Evolutionary conservation across 2,888 invertebrate genomes (phyloP).

Genomic region (Drosophila macrospina): DNA sequence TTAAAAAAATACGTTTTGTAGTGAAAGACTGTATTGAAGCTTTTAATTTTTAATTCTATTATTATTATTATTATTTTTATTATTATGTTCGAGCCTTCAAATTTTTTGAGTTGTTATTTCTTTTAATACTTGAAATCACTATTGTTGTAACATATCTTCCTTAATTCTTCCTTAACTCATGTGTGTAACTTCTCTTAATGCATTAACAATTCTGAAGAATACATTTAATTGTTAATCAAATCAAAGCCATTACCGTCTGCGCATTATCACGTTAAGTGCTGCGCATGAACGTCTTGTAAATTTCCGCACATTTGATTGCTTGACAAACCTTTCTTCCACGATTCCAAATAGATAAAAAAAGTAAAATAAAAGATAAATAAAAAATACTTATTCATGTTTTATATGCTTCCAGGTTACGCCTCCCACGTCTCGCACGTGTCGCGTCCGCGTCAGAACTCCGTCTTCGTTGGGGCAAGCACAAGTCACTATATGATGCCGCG

Average conservation of each 20-base stretch:
- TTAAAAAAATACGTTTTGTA: too few relatives aligned
- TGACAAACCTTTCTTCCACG: slow-evolving; percentile 14
- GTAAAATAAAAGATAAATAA: too few relatives aligned
- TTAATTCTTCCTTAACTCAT: too few relatives aligned
- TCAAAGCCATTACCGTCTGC: background rate
- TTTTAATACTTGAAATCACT: too few relatives aligned
- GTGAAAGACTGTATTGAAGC: too few relatives aligned
- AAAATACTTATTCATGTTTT: background rate
- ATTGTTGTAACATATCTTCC: too few relatives aligned
- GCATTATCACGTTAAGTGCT: slow-evolving; percentile 1
- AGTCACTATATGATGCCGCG: slow-evolving; percentile 88
- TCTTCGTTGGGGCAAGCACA: slow-evolving; percentile 91
- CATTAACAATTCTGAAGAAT: too few relatives aligned
- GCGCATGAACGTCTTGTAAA: slow-evolving; percentile 19
- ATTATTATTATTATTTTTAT: too few relatives aligned
- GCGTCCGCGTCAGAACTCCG: slow-evolving; percentile 92
- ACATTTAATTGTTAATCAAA: background rate
- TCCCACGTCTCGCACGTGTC: slow-evolving; percentile 74
- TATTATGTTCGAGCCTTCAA: too few relatives aligned
- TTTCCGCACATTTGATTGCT: slow-evolving; percentile 35
- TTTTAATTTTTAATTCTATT: too few relatives aligned
- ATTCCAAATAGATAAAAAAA: background rate
- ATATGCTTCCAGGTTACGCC: slow-evolving; percentile 85
- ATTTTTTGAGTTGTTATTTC: too few relatives aligned
- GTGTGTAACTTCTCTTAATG: too few relatives aligned